These are phyloP conservation scores for Lacanobia oleracea DNA, from an alignment of 2,888 invertebrate genomes.

Conservation along the genomic window DNA sequence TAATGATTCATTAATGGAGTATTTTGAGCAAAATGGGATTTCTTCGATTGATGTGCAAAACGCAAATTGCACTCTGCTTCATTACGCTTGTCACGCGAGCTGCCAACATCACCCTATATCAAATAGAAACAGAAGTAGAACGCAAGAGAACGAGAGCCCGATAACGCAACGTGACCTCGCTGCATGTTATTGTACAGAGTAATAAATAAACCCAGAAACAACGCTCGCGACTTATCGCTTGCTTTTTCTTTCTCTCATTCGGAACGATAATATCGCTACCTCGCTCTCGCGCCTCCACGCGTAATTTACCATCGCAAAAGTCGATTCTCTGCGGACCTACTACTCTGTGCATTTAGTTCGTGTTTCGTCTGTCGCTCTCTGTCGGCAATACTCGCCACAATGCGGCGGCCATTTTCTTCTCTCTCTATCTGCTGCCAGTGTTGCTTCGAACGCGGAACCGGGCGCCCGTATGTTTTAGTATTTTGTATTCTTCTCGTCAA, in stretches of 20 bases:
- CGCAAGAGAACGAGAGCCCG: constrained; percentile 84
- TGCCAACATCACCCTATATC: constrained; percentile 41
- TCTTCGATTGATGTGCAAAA: neutral
- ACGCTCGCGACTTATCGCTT: constrained; percentile 35
- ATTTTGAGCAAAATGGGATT: neutral
- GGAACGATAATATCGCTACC: constrained; percentile 55
- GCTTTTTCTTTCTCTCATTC: constrained; percentile 65
- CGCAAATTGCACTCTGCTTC: neutral
- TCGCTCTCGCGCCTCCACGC: constrained; percentile 64
- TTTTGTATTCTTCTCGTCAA: constrained; percentile 79
- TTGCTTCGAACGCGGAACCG: constrained; percentile 76
- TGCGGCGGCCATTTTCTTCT: constrained; percentile 88
- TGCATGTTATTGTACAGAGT: constrained; percentile 76
- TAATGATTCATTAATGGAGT: neutral
- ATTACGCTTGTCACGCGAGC: neutral
- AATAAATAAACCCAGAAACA: constrained; percentile 70
- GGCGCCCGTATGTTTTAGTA: constrained; percentile 74
- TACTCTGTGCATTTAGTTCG: constrained; percentile 75
- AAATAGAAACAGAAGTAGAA: constrained; percentile 79
- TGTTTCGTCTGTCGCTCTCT: constrained; percentile 71
- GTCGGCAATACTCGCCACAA: constrained; percentile 69
- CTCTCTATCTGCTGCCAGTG: constrained; percentile 86
- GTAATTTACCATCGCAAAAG: constrained; percentile 44
- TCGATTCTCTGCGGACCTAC: constrained; percentile 67
- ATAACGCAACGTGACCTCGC: constrained; percentile 77